Base-by-base conservation (phyloP, 2,113 vertebrate genomes). In the Mobula birostris region DNA sequence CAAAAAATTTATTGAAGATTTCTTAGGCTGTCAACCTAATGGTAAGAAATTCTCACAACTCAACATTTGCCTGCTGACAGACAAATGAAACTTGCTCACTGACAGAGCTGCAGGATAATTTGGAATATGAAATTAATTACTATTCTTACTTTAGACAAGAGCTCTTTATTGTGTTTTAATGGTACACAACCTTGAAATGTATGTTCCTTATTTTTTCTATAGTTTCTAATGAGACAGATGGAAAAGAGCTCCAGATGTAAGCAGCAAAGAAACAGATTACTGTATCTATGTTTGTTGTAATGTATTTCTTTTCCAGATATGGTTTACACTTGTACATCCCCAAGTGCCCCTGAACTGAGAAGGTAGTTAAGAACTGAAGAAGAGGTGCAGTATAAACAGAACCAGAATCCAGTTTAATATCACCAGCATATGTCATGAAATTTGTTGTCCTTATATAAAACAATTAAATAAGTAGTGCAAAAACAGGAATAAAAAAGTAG, bases 1-100 rank as follows among this genome's bases (percentile, higher is more conserved):
- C 1, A 27, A 95, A 5, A 83, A 72, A 83, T 79, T 7, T 94
- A 2, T 68, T 36, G 36, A n/a, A 76, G 79, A 83, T 94, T 94
- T 94, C 95, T 94, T 83, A 94, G 79, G 63, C 72, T 7, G 7
- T 4, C 61, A 94, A 0, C n/a, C 14, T 85, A 61, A 6, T 7
- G 90, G 95, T 82, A 94, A 94, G 8, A 48, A 72, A 92, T 70
- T 36, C 12, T 92, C 88, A 92, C 32, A 70, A 92, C 15, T 36
- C 90, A 40, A 92, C 19, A 40, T 72, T 72, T 72, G 24, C 3
- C 36, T 92, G 90, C 61, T 88, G 24, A 56, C 9, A 63, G 56
- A 63, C 27, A 88, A 88, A 88, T n/a, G 27, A n/a, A 58, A 88
- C 58, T 27, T 88, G 83, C 58, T 61, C 27, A 6, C 29, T 88